phyloP scores from a whole-genome alignment of 2,797 vertebrate species.

The Echiichthys vipera region DNA sequence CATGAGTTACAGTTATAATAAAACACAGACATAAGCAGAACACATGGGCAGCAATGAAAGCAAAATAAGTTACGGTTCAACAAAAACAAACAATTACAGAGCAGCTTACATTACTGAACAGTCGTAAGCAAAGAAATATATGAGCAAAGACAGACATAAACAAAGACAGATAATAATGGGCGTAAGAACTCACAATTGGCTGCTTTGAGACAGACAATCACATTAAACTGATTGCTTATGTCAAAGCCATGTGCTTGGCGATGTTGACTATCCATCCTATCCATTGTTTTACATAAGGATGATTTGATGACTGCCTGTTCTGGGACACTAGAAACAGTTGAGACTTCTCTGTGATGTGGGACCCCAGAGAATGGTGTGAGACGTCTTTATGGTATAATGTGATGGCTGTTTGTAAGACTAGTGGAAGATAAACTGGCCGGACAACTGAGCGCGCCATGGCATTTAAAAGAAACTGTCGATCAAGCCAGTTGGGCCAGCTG shows the following conservation, averaged over 20 bases:
- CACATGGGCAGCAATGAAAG: no score
- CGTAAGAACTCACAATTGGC: not conserved
- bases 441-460: not conserved
- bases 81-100: no score
- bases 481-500: not conserved
- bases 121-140: no score
- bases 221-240: not conserved
- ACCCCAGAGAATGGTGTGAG: not conserved
- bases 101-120: no score
- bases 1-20: no score
- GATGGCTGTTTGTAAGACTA: not conserved
- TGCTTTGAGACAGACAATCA: not conserved
- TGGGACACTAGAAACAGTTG: not conserved
- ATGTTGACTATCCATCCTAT: not conserved
- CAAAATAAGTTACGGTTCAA: no score
- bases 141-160: no score
- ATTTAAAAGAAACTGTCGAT: not conserved
- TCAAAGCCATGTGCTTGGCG: not conserved
- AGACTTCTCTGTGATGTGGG: not conserved
- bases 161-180: no score
- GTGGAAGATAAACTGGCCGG: not conserved
- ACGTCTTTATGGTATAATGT: no score
- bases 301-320: not conserved
- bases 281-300: not conserved
- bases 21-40: no score